Evolutionary conservation across 2,888 invertebrate species (phyloP), one percentile per base, ranked within the genome.

Genomic region (Melanargia galathea): DNA sequence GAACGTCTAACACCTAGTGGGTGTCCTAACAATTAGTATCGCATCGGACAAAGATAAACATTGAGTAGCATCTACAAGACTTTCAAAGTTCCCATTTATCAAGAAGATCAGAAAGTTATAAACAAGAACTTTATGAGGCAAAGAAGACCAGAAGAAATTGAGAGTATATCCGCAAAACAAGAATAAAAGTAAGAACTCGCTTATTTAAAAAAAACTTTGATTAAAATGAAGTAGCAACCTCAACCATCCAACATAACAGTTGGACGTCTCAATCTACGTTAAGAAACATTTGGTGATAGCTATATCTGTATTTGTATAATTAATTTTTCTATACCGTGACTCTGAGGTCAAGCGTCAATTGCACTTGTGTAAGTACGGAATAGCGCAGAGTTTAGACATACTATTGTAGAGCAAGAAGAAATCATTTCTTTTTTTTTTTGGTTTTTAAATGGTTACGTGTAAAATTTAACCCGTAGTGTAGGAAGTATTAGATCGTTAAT

Each of bases 271-370:
- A 70, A 68, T 67, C 72, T 57, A 65, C 63, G 80, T 76, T n/a
- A n/a, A 75, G 80, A 80, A 84, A 84, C 83, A 83, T 83, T 80
- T 82, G 70, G 72, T 76, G 75, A 74, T 73, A 71, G 66, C 75
- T 83, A 83, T 86, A 83, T 84, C 86, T 83, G 79, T 81, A 71
- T 75, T 78, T 78, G n/a, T 52, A 80, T 75, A 80, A 81, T 82
- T 83, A 80, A 83, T 85, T 84, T 86, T 85, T 82, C 72, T 71
- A 74, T 73, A 79, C 79, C 74, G 78, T 75, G 70, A 76, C 67
- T 74, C 75, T 71, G 81, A 87, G 87, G 86, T 86, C 87, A 81
- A 80, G 76, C 74, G 69, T 74, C 79, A 81, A 82, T 83, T 79
- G 78, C 76, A 81, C 72, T 75, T 78, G 74, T 73, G 76, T 71